Evolutionary conservation across 2,113 vertebrate species (phyloP), one percentile per base, ranked within the genome.

Genomic region (Leptocoma aspasia): DNA sequence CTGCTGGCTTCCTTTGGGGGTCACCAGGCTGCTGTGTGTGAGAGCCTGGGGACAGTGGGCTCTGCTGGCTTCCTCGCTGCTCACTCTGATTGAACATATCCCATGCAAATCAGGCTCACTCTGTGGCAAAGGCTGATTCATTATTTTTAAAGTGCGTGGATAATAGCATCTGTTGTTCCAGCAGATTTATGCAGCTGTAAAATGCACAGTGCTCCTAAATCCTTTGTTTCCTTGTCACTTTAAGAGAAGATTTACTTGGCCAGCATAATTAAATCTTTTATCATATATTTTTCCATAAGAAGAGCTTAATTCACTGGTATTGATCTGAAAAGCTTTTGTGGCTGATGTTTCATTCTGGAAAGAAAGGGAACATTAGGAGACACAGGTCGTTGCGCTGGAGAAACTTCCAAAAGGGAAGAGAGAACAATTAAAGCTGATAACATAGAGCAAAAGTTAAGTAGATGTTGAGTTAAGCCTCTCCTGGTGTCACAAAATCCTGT

Each of bases 211-310:
- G 45, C 90, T 94, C 57, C 80, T 92, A 92, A 96, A 84, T 90
- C 95, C 79, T 95, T 75, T 96, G 83, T 94, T 95, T 87, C 84
- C 53, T 60, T 94, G 56, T 94, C 81, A 81, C 52, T 89, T 96
- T 93, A 92, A 95, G 96, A 47, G 37, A 82, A 89, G 91, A 96
- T 96, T 95, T 95, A 96, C 82, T 94, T 95, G 69, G 64, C 94
- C 49, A 30, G 45, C 28, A 6, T 92, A 95, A 97, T 96, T 94
- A 96, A 94, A 82, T 88, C 89, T 50, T 85, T 85, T 91, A 81
- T 91, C 82, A 77, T 90, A 75, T 86, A 94, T 94, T 96, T 95
- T 82, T 82, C 82, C 82, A n/a, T 93, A 96, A 84, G 70, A 80
- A 81, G 64, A 83, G 56, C 70, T 83, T 97, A 86, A 96, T 89